Percentiles rank a stretch among this genome's conserved stretches.
Conservation (phyloP, 2,797 vertebrate species). For the Loris lydekkerianus region DNA sequence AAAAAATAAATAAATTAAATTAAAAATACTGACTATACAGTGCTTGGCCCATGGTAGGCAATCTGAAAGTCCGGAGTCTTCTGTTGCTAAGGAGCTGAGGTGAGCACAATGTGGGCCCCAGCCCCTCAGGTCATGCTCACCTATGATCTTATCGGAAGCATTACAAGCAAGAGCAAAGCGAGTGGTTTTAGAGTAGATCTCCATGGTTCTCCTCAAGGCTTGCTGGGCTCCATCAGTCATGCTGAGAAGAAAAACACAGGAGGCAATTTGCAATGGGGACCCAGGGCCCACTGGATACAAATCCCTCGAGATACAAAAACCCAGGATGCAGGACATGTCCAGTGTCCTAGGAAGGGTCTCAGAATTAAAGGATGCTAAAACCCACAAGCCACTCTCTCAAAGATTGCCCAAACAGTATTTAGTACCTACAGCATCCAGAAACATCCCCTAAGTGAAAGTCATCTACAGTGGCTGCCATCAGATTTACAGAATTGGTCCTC, state of each 20-base stretch:
- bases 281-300: neutral
- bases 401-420: no score
- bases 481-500: neutral
- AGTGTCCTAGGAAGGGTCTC: neutral
- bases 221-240: conserved; percentile 99
- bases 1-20: neutral
- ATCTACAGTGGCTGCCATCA: neutral
- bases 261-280: neutral
- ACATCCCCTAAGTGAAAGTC: neutral
- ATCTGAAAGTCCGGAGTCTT: neutral
- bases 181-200: conserved; percentile 98
- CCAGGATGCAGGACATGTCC: rapidly evolving
- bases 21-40: neutral
- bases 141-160: conserved; percentile 98
- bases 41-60: neutral
- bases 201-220: conserved; percentile 97
- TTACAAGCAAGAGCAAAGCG: conserved; percentile 98
- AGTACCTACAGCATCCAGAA: neutral
- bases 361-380: neutral
- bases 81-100: neutral
- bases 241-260: conserved; percentile 84
- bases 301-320: no score
- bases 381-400: neutral
- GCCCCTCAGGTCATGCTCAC: conserved; percentile 77
- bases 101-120: rapidly evolving